Evolutionary conservation across 2,888 invertebrate genomes (phyloP).

Genomic region (Lithophane semibrunnea): DNA sequence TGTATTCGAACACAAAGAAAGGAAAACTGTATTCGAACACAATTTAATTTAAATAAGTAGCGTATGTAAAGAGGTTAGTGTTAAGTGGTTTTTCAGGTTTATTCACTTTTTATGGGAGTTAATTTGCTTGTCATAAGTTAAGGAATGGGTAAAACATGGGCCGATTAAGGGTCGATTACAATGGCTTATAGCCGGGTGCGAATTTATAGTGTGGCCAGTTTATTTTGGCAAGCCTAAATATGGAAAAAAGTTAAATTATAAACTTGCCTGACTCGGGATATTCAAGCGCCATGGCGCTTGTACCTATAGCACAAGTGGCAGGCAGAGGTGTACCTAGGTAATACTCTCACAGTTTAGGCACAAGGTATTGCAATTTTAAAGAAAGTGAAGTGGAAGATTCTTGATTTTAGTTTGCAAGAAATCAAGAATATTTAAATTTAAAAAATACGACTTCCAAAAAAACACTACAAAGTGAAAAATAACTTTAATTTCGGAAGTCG

Average conservation of each 20-base stretch:
- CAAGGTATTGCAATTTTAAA: neutral
- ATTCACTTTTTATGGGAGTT: conserved; percentile 31
- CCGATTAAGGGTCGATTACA: conserved; percentile 14
- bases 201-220: neutral
- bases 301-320: neutral
- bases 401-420: neutral
- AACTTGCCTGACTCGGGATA: neutral
- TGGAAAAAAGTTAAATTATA: neutral
- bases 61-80: conserved; percentile 33
- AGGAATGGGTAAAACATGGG: conserved; percentile 9
- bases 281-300: no score
- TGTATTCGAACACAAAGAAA: conserved; percentile 49
- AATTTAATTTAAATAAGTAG: conserved; percentile 42
- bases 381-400: neutral
- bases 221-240: conserved; percentile 19
- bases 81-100: conserved; percentile 46
- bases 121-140: conserved; percentile 47
- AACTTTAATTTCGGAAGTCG: no score
- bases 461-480: no score
- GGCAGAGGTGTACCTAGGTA: neutral
- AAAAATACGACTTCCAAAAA: no score
- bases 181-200: conserved; percentile 32
- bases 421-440: neutral
- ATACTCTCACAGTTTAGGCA: neutral
- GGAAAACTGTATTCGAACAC: conserved; percentile 24